A percentile compares a stretch with the other conserved stretches of the same genome.
phyloP scores from a whole-genome alignment of 2,113 vertebrate species.

The Megaleporinus macrocephalus region DNA sequence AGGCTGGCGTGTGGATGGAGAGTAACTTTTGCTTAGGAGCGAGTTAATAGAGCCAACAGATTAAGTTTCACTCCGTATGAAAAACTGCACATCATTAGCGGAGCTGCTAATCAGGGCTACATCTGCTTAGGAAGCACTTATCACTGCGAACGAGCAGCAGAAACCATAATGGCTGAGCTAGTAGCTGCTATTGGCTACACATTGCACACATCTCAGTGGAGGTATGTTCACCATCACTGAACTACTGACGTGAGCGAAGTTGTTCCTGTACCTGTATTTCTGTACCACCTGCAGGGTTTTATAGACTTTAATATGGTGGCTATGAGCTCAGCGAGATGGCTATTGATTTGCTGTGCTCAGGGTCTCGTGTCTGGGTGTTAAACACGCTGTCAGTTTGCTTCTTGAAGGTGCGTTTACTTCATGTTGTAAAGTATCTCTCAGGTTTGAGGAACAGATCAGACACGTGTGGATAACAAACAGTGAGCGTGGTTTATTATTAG shows the following conservation, averaged over 20 bases:
- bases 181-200: conserved; percentile 16
- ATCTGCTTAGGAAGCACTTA: conserved; percentile 25
- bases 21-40: conserved; percentile 7
- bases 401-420: background rate
- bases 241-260: background rate
- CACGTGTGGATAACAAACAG: too few species aligned
- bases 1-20: background rate
- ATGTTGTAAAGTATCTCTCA: too few species aligned
- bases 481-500: too few species aligned
- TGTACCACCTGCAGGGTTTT: background rate
- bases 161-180: conserved; percentile 7
- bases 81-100: conserved; percentile 26
- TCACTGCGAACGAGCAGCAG: background rate
- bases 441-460: too few species aligned
- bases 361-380: background rate
- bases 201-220: background rate
- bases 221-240: background rate
- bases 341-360: conserved; percentile 1
- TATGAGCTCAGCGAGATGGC: conserved; percentile 13
- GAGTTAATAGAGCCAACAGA: conserved; percentile 26
- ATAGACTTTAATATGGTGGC: conserved; percentile 15
- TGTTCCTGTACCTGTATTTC: too few species aligned
- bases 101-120: conserved; percentile 28
- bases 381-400: conserved; percentile 5
- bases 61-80: background rate